phyloP scores from a whole-genome alignment of 2,888 invertebrate species.

The Willowsia nigromaculata region DNA sequence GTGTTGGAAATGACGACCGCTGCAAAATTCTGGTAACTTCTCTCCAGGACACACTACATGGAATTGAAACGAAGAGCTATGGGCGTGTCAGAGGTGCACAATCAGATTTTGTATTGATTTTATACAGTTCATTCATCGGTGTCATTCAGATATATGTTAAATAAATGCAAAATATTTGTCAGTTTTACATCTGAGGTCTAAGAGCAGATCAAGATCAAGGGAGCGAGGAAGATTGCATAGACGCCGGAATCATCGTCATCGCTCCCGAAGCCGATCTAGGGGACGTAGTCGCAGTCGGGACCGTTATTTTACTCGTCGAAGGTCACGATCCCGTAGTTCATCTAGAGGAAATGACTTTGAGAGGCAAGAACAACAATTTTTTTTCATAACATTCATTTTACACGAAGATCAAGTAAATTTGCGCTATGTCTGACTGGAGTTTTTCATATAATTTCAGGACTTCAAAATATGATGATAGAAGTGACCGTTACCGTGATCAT shows the following conservation, averaged over 20 bases:
- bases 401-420: too few relatives aligned
- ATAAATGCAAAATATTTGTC: neutral
- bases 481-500: neutral
- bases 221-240: neutral
- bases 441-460: neutral
- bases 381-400: neutral
- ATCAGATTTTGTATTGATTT: too few relatives aligned
- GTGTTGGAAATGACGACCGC: constrained; percentile 96
- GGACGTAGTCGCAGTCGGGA: neutral
- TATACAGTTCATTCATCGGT: neutral
- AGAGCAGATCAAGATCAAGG: constrained; percentile 27
- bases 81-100: neutral
- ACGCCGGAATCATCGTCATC: neutral
- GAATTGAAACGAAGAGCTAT: constrained; percentile 98
- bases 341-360: neutral
- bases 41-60: constrained; percentile 96
- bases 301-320: neutral
- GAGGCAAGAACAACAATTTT: neutral
- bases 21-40: constrained; percentile 98
- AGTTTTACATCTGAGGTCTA: neutral
- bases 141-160: too few relatives aligned
- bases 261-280: neutral
- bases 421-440: too few relatives aligned
- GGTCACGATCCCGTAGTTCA: constrained; percentile 22
- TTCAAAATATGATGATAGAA: neutral